Evolutionary conservation across 2,888 invertebrate species (phyloP), one percentile per base, ranked within the genome.

Genomic region (Aphidoletes aphidimyza): DNA sequence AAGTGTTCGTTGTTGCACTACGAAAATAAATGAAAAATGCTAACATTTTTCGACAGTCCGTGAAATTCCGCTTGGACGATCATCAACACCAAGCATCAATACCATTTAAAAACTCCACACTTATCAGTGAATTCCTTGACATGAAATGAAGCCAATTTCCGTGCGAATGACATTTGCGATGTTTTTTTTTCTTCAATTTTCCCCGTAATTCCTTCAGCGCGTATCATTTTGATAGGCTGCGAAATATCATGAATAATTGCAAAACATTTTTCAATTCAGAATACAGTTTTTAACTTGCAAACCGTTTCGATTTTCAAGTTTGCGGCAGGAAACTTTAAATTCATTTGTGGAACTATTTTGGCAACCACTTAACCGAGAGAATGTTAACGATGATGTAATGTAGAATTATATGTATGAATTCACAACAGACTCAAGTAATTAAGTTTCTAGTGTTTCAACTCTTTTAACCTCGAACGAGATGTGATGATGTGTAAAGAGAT

Each of bases 401-500:
- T 26, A 30, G 30, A 69, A 69, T n/a, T n/a, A n/a, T n/a, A n/a
- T n/a, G n/a, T 30, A 69, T 69, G 30, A 69, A 69, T 69, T 69
- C 69, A 69, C 30, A 30, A 34, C 69, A 69, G 69, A 69, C 69
- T 34, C 26, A 14, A 69, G 69, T 69, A 69, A 69, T 69, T 26
- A 69, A 69, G 69, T 69, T 69, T 69, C 69, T 69, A 69, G 69
- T 69, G 69, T 30, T 69, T 69, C 69, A 34, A 69, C 69, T 69
- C 14, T 30, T 69, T 69, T 11, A 34, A 26, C 69, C 14, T 30
- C 30, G 54, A 69, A 11, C n/a, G 14, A 69, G 69, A 69, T 30
- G 69, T 69, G 69, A 69, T 69, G 69, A 69, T 69, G 69, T 69
- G 69, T 42, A 30, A 69, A 69, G 69, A 69, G 69, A 69, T 69